Evolutionary conservation across 2,797 vertebrate species (phyloP).

Genomic region (Synanceia verrucosa): DNA sequence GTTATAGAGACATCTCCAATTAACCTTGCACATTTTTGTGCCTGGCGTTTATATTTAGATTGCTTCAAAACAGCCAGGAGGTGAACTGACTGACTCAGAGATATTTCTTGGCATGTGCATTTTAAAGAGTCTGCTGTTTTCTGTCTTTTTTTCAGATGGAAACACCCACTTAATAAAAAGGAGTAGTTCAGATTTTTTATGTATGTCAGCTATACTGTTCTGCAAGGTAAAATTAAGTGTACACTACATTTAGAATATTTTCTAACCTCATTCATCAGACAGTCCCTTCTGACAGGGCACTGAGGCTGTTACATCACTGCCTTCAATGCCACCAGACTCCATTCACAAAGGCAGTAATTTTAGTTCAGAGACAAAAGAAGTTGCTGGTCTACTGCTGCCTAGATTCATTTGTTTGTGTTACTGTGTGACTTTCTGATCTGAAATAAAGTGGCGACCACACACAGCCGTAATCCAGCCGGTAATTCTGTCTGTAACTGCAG

Average conservation of each 20-base stretch:
- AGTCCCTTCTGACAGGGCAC: no score
- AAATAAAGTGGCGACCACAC: neutral
- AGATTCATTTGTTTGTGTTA: neutral
- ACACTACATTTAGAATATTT: no score
- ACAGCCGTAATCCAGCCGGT: neutral
- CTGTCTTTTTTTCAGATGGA: neutral
- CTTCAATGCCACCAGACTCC: no score
- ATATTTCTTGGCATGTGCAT: neutral
- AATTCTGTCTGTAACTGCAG: no score
- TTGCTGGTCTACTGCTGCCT: no score
- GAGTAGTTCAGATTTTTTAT: neutral
- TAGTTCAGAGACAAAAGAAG: no score
- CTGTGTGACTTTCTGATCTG: neutral
- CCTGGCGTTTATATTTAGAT: conserved; percentile 3
- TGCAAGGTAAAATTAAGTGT: no score
- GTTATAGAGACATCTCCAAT: conserved; percentile 39
- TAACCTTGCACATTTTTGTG: conserved; percentile 14
- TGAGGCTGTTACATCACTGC: no score
- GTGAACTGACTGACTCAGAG: neutral
- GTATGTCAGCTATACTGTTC: no score
- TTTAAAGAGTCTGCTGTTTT: neutral
- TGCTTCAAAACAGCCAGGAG: conserved; percentile 1
- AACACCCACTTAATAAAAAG: neutral
- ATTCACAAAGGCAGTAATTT: no score
- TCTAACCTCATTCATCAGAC: no score